Conservation (phyloP, 1,140 invertebrate species). For the Drosophila lacteicornis region DNA sequence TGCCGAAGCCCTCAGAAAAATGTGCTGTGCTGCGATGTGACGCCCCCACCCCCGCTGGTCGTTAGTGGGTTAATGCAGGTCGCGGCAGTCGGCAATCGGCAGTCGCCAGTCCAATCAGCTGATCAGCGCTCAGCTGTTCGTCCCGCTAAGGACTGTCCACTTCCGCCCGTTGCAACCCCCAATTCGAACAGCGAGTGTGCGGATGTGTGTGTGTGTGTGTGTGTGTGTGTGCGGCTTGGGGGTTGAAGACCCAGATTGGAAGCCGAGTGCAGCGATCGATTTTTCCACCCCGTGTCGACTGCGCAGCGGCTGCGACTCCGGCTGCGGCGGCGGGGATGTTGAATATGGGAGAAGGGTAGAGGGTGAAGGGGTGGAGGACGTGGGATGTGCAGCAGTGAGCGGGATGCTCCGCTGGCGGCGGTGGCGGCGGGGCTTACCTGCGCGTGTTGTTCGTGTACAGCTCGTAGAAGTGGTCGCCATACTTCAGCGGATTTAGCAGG, state of each 20-base stretch:
- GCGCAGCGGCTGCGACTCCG: conserved; percentile 5
- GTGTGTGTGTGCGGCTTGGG: conserved; percentile 24
- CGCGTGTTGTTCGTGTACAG: conserved; percentile 81
- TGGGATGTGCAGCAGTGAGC: conserved; percentile 16
- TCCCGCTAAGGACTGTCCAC: conserved; percentile 43
- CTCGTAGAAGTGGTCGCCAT: conserved; percentile 84
- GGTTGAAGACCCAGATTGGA: conserved; percentile 77
- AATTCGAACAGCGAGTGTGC: neutral
- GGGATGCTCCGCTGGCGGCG: conserved; percentile 25
- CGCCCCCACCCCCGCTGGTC: neutral
- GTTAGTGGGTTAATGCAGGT: conserved; percentile 68
- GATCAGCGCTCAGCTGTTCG: conserved; percentile 55
- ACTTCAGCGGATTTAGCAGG: conserved; percentile 82
- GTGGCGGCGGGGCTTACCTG: conserved; percentile 66
- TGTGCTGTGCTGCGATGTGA: conserved; percentile 19
- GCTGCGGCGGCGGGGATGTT: conserved; percentile 6
- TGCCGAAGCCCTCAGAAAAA: conserved; percentile 57
- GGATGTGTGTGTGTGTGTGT: conserved; percentile 16
- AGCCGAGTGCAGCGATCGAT: conserved; percentile 69
- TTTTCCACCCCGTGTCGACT: conserved; percentile 64
- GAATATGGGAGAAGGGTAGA: neutral
- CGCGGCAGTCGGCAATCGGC: conserved; percentile 24
- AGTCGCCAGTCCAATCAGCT: conserved; percentile 31
- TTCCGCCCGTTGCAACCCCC: conserved; percentile 61
- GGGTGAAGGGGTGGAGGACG: conserved; percentile 4